Evolutionary conservation across 1,140 invertebrate genomes (phyloP).

Genomic region (Heliconius congener): DNA sequence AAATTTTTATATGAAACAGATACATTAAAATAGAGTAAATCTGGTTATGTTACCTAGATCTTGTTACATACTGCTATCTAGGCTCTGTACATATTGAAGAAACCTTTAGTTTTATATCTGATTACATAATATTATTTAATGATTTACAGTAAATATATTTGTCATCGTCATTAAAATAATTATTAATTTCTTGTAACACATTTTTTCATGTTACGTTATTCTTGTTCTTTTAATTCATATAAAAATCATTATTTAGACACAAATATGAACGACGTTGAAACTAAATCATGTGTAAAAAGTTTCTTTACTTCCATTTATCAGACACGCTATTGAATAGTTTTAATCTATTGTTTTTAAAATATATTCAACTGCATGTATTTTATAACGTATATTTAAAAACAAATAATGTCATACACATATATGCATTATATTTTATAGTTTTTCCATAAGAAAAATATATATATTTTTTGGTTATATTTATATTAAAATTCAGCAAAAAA

Average conservation of each 20-base stretch:
- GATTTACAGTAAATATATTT: background rate
- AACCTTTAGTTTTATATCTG: conserved; percentile 20
- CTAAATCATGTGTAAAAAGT: no score
- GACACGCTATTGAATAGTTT: background rate
- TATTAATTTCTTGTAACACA: background rate
- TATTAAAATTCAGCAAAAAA: background rate
- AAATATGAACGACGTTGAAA: no score
- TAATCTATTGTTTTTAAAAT: background rate
- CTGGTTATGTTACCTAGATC: conserved; percentile 21
- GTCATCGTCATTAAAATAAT: background rate
- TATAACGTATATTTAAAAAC: background rate
- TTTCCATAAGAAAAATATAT: background rate
- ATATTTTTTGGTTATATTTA: background rate
- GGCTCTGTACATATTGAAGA: background rate
- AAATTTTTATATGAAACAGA: background rate
- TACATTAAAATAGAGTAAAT: conserved; percentile 6
- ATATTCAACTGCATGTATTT: background rate
- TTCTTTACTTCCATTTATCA: background rate
- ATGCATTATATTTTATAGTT: background rate
- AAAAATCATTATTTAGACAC: no score
- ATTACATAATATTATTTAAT: conserved; percentile 32
- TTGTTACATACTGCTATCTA: conserved; percentile 29
- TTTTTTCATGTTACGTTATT: no score
- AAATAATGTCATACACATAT: background rate
- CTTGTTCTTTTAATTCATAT: no score